These are phyloP conservation scores for Ophion costatus DNA, from an alignment of 2,888 invertebrate species.

Conservation along the genomic window DNA sequence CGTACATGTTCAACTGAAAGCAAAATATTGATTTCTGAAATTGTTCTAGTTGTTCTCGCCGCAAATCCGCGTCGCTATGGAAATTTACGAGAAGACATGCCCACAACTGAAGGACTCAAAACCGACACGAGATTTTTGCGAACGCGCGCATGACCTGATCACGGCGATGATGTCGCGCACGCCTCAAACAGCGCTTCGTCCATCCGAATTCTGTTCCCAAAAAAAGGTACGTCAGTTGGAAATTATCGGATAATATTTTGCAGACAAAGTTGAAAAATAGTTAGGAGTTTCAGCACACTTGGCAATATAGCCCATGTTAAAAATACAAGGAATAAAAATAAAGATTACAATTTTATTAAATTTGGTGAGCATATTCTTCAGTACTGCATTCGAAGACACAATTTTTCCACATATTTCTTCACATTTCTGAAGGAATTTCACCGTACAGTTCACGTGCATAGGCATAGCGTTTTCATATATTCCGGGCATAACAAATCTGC, in stretches of 20 bases:
- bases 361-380: no score
- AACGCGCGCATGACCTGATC: slow-evolving; percentile 5
- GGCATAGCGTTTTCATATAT: no score
- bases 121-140: slow-evolving; percentile 16
- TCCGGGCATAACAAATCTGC: no score
- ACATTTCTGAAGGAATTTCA: no score
- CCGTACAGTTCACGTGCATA: no score
- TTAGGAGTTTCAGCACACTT: slow-evolving; percentile 3
- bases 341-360: no score
- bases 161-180: slow-evolving; percentile 28
- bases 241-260: no score
- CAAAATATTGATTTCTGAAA: background rate
- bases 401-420: no score
- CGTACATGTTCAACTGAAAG: no score
- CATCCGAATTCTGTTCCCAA: background rate
- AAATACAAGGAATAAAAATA: background rate
- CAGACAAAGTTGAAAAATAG: no score
- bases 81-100: slow-evolving; percentile 3
- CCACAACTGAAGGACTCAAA: slow-evolving; percentile 10
- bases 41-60: slow-evolving; percentile 10
- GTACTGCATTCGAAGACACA: no score
- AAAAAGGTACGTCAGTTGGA: background rate
- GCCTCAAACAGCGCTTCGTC: background rate
- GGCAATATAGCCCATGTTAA: background rate
- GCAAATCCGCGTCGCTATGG: slow-evolving; percentile 15